Base-by-base conservation (phyloP, 2,888 invertebrate genomes). In the Melangyna quadrimaculata region DNA sequence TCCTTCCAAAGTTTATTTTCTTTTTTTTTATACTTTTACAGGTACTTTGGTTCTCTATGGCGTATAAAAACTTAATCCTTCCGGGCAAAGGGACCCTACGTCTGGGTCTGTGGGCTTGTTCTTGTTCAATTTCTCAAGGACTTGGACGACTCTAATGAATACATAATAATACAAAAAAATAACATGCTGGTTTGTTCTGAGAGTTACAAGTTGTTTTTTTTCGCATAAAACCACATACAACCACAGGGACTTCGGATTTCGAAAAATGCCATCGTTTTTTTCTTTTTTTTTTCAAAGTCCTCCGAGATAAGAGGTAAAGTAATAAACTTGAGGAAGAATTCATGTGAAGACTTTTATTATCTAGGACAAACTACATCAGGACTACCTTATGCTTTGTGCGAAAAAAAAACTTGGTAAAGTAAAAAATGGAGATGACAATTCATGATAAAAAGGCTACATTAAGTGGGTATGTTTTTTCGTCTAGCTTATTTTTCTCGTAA, bases 281-380 rank as follows among this genome's bases (percentile, higher is more conserved):
- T 61, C 14, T 22, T 17, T 29, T 19, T 40, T 40, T 40, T 61
- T 8, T 22, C 14, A 17, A 19, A 24, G 3, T 61, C 27, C 32
- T 29, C 37, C n/a, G n/a, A 24, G n/a, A 27, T 17, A 24, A 37
- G 22, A 61, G 43, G 8, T 43, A 2, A 43, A 17, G 43, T 10
- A 61, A 40, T 61, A 61, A 24, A 40, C 14, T 5, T 27, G 24
- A 40, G 19, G 27, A 61, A n/a, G 27, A 61, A 61, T 9, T 40
- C 22, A 59, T 59, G 19, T 24, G n/a, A 59, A 37, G 19, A 59
- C 40, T 10, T 19, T 24, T 61, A 61, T 61, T 40, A 61, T 61
- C 61, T 27, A 4, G 40, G 61, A 17, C 61, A 61, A 24, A n/a
- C n/a, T n/a, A 27, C 40, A 27, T 27, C n/a, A n/a, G n/a, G 40